Conservation (phyloP, 2,888 invertebrate genomes). For the Gisinianus flammeolus region DNA sequence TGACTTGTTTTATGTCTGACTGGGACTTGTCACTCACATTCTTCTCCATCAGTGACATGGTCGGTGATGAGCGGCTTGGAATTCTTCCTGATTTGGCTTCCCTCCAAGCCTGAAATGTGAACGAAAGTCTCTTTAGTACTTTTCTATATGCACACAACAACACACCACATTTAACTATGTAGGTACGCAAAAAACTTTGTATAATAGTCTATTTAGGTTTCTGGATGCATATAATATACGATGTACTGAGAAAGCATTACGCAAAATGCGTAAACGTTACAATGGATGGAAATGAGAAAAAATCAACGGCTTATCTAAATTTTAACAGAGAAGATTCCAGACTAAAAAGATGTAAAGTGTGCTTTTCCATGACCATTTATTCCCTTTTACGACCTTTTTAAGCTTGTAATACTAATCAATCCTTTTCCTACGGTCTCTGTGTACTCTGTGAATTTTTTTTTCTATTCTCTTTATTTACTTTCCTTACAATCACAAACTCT, state of each 20-base stretch:
- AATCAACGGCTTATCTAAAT: too few species aligned
- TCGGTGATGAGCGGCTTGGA: constrained; percentile 9
- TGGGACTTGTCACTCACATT: constrained; percentile 21
- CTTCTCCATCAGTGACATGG: constrained; percentile 13
- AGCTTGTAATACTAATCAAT: too few species aligned
- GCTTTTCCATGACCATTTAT: constrained; percentile 8
- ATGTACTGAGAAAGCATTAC: background rate
- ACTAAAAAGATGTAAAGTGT: too few species aligned
- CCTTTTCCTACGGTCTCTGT: too few species aligned
- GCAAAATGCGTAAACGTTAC: background rate
- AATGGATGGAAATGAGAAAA: too few species aligned
- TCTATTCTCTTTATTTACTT: too few species aligned
- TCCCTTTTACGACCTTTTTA: background rate
- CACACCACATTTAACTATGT: too few species aligned
- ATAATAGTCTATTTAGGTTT: background rate
- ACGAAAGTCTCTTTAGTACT: too few species aligned
- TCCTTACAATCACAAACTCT: background rate
- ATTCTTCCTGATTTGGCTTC: constrained; percentile 35
- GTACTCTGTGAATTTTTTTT: too few species aligned
- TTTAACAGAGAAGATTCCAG: too few species aligned
- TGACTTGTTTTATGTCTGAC: background rate
- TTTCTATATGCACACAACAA: too few species aligned
- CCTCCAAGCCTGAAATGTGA: constrained; percentile 22
- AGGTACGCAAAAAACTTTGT: background rate
- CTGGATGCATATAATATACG: background rate